These are phyloP conservation scores for Eclectus roratus DNA, from an alignment of 2,113 vertebrate genomes.

Conservation along the genomic window DNA sequence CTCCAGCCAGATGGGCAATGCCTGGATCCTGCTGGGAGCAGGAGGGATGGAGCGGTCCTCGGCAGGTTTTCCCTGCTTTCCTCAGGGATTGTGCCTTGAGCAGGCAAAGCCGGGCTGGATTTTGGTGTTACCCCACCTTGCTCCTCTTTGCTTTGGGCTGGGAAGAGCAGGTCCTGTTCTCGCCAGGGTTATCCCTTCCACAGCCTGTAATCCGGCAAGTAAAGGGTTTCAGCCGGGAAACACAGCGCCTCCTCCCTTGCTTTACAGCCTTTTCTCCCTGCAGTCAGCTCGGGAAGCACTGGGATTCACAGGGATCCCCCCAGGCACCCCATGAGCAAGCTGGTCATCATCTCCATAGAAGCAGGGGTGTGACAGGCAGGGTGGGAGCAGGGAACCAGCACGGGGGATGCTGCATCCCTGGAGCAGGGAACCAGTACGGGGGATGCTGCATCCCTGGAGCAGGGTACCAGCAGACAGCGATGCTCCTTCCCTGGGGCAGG, in stretches of 20 bases:
- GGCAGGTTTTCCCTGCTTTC: not conserved
- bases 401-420: not conserved
- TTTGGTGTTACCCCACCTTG: not conserved
- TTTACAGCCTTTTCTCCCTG: not conserved
- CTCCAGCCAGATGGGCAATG: not conserved
- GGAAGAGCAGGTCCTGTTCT: not conserved
- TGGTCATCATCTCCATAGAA: not conserved
- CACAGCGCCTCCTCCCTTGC: not conserved
- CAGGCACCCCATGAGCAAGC: not conserved
- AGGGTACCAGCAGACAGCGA: fast-evolving
- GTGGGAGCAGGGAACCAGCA: not conserved
- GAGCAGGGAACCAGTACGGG: not conserved
- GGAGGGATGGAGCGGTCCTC: not conserved
- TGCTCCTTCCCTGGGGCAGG: not conserved
- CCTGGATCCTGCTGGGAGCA: not conserved
- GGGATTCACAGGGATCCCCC: not conserved
- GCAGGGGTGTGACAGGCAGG: not conserved
- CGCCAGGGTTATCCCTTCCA: not conserved
- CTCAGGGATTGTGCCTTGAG: not conserved
- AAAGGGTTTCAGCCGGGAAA: not conserved
- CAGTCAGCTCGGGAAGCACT: not conserved
- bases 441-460: not conserved
- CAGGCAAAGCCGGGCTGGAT: not conserved
- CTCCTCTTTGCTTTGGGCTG: not conserved
- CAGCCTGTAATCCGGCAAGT: not conserved